These are phyloP conservation scores for Andricus quercusramuli DNA, from an alignment of 2,888 invertebrate species.

Conservation along the genomic window DNA sequence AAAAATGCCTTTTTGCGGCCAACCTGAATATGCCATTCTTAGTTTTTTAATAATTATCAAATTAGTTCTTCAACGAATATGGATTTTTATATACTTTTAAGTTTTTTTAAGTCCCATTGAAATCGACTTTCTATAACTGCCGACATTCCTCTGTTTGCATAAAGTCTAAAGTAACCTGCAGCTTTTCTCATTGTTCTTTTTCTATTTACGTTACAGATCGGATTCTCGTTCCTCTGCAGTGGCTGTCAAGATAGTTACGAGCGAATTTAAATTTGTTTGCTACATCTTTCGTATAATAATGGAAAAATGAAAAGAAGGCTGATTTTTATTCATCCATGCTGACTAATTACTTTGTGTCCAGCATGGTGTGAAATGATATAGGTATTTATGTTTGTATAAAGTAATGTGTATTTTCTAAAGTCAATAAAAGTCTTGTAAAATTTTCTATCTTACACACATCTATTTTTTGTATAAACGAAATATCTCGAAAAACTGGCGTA, in stretches of 20 bases:
- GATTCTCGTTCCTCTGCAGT: constrained; percentile 82
- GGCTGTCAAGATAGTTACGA: constrained; percentile 83
- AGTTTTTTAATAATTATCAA: too few relatives aligned
- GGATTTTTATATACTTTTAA: too few relatives aligned
- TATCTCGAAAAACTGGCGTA: background rate
- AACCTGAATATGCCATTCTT: too few relatives aligned
- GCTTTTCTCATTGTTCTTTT: constrained; percentile 18
- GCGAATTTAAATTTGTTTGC: constrained; percentile 76
- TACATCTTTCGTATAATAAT: constrained; percentile 19
- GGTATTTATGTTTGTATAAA: constrained; percentile 14
- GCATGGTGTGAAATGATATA: constrained; percentile 5
- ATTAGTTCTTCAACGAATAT: too few relatives aligned
- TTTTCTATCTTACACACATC: background rate
- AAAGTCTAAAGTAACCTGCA: too few relatives aligned
- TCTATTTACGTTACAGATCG: constrained; percentile 81
- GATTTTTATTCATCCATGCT: constrained; percentile 4
- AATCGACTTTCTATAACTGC: too few relatives aligned
- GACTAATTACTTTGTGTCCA: background rate
- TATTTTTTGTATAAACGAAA: constrained; percentile 32
- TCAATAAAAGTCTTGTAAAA: background rate
- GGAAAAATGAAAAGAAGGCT: constrained; percentile 20
- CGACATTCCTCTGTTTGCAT: too few relatives aligned
- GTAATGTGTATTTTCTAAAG: background rate
- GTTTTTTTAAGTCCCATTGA: too few relatives aligned
- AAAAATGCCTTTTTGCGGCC: too few relatives aligned